phyloP scores from a whole-genome alignment of 1,140 invertebrate species.

The Vollenhovia emeryi region DNA sequence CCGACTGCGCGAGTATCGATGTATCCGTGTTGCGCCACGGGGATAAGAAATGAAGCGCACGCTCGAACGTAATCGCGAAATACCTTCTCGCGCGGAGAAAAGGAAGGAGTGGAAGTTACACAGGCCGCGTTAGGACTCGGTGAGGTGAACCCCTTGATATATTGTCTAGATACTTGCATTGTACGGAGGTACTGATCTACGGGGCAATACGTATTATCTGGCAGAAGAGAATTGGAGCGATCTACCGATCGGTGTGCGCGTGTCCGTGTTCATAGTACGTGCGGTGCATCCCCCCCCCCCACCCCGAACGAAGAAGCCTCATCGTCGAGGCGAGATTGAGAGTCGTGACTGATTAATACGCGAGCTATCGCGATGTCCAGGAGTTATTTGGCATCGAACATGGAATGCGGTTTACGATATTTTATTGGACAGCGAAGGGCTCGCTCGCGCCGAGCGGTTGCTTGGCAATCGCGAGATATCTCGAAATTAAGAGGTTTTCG shows the following conservation, averaged over 20 bases:
- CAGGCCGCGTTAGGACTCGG: background rate
- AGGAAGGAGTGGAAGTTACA: background rate
- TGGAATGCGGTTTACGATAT: conserved; percentile 47
- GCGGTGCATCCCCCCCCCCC: too few relatives aligned
- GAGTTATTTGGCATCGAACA: conserved; percentile 33
- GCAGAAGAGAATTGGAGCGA: conserved; percentile 31
- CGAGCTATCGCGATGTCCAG: conserved; percentile 15
- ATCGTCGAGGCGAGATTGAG: conserved; percentile 41
- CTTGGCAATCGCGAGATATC: background rate
- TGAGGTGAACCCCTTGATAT: conserved; percentile 9
- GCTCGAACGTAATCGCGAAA: conserved; percentile 20
- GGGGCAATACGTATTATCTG: conserved; percentile 18
- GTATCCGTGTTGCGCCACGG: background rate
- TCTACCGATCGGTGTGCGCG: conserved; percentile 1
- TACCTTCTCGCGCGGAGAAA: background rate
- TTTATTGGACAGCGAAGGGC: background rate
- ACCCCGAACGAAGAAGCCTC: background rate
- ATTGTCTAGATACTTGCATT: conserved; percentile 42
- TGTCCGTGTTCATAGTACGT: background rate
- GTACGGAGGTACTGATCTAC: conserved; percentile 25
- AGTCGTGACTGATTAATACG: conserved; percentile 60
- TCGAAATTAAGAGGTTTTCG: too few relatives aligned
- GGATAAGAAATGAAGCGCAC: conserved; percentile 21
- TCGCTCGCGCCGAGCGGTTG: background rate
- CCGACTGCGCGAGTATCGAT: background rate